Percentiles rank a stretch among this genome's conserved stretches.
Evolutionary conservation across 2,797 vertebrate species (phyloP).

Genomic region (Amblyopsis hoosieri): DNA sequence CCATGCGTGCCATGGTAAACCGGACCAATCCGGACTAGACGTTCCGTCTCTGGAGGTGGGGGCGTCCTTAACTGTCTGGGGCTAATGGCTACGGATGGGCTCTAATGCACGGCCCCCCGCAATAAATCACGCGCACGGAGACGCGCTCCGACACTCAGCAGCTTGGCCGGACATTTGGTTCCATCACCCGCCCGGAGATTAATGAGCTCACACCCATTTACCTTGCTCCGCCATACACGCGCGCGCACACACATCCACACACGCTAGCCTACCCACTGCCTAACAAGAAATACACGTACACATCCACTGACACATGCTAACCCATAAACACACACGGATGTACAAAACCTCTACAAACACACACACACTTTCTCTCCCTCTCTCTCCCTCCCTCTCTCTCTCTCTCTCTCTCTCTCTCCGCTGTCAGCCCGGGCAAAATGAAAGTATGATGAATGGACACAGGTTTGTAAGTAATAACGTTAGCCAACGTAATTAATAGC

Average conservation of each 20-base stretch:
- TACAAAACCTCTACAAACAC: conserved; percentile 27
- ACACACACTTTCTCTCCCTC: neutral
- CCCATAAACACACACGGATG: conserved; percentile 21
- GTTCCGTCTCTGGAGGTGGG: conserved; percentile 43
- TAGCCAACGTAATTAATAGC: conserved; percentile 53
- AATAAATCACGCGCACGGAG: conserved; percentile 75
- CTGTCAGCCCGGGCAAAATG: conserved; percentile 23
- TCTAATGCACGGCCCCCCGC: conserved; percentile 67
- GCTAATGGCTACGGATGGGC: conserved; percentile 71
- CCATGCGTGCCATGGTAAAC: no score
- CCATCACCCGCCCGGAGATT: conserved; percentile 69
- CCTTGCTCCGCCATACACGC: conserved; percentile 32
- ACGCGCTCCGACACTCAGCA: conserved; percentile 74
- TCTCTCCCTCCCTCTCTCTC: neutral
- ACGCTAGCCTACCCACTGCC: neutral
- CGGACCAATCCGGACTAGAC: no score
- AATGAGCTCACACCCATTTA: conserved; percentile 76
- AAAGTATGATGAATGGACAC: conserved; percentile 32
- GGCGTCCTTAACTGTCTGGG: conserved; percentile 74
- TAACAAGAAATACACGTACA: neutral
- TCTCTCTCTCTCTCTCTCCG: neutral
- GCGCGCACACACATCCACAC: conserved; percentile 15
- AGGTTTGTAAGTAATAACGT: conserved; percentile 26
- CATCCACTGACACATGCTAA: conserved; percentile 10
- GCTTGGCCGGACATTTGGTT: conserved; percentile 67